Base-by-base conservation (phyloP, 2,797 vertebrate species). In the Gymnoscopelus braueri region DNA sequence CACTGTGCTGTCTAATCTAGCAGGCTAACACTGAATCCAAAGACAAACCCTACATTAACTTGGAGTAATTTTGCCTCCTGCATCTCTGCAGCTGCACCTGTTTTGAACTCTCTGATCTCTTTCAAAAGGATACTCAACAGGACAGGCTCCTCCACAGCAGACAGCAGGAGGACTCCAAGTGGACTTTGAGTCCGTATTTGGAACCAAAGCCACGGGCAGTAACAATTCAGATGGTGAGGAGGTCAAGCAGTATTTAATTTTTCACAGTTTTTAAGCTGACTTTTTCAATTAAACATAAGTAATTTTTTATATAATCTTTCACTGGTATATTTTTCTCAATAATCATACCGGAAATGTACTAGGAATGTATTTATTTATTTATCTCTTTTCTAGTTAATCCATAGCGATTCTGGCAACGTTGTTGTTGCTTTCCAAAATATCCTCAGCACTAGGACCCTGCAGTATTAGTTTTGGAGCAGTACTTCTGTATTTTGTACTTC, bases 131-230 rank as follows among this genome's bases (percentile, higher is more conserved):
- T 99, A 98, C 84, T 94, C 95, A n/a, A 90, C 96, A 77, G 94
- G 96, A 81, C 93, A 93, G 80, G 94, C 92, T 80, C 94, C 96
- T 86, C 94, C 95, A 5, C 92, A 94, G 67, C 97, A 96, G 89
- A 90, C 95, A 73, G 93, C 95, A 78, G 88, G 95, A 82, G 95
- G 95, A 92, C 96, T 99, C 90, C 96, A 97, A 75, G 98, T 99
- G 87, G 98, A 99, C 92, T 99, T 99, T 91, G 98, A 99, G 91
- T 99, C 98, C 14, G 98, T 99, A 72, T 99, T 99, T 90, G 98
- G 98, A 94, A 95, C 95, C 92, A 98, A 98, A 93, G 96, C 96
- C 83, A 71, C 95, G 59, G 92, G 92, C 70, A 95, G 93, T 68
- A 93, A 94, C 89, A 96, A 95, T 88, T 92, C 95, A 88, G 94